Conservation (phyloP, 2,888 invertebrate species). For the Geotrupes spiniger region DNA sequence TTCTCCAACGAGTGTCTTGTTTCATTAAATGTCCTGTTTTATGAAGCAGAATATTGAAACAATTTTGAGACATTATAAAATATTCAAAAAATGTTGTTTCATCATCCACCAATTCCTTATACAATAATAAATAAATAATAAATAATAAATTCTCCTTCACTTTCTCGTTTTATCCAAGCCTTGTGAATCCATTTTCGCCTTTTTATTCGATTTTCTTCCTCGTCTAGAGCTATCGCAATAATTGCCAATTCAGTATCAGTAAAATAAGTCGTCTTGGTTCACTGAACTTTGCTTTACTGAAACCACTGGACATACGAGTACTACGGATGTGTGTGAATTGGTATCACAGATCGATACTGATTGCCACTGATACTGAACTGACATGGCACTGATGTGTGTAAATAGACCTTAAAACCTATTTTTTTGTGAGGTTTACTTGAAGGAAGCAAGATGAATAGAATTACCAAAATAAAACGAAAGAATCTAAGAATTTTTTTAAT, state of each 20-base stretch:
- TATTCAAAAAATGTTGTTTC: slow-evolving; percentile 19
- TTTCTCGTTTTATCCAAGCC: slow-evolving; percentile 17
- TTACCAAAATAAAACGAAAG: too few species aligned
- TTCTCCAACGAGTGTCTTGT: slow-evolving; percentile 20
- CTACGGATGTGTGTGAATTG: background rate
- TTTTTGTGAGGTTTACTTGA: too few species aligned
- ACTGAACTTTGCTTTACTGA: background rate
- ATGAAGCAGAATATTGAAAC: slow-evolving; percentile 12
- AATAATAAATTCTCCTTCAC: slow-evolving; percentile 21
- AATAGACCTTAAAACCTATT: slow-evolving; percentile 6
- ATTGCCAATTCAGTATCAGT: background rate
- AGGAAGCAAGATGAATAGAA: too few species aligned
- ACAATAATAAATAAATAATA: too few species aligned
- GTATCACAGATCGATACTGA: background rate
- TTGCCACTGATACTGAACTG: background rate
- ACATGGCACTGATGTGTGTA: background rate
- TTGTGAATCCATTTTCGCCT: slow-evolving; percentile 23
- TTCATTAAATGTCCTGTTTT: slow-evolving; percentile 13
- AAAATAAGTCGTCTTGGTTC: background rate
- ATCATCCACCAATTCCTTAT: slow-evolving; percentile 16
- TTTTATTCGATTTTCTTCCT: slow-evolving; percentile 14
- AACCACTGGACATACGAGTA: background rate
- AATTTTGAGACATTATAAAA: slow-evolving; percentile 21
- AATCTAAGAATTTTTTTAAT: too few species aligned
- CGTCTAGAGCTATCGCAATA: slow-evolving; percentile 16